Conservation (phyloP, 1,140 invertebrate species). For the Drosophila lacteicornis region DNA sequence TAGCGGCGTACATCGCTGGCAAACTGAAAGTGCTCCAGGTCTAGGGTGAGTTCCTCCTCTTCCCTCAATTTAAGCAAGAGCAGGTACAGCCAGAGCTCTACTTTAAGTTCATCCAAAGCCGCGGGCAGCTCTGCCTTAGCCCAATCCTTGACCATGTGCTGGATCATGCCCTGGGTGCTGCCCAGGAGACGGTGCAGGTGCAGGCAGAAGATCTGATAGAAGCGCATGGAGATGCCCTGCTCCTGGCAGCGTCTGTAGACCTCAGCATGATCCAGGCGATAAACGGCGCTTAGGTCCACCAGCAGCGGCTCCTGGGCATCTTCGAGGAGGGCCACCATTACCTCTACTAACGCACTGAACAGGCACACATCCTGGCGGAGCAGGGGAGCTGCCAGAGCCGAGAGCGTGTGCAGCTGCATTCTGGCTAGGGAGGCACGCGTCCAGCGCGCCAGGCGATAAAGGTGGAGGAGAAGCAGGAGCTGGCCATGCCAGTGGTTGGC, state of each 20-base stretch:
- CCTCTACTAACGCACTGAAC: conserved; percentile 57
- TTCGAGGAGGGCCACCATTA: conserved; percentile 33
- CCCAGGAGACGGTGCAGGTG: conserved; percentile 53
- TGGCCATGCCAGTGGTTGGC: conserved; percentile 44
- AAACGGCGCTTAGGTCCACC: not conserved
- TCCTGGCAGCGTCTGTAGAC: conserved; percentile 25
- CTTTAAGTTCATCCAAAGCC: conserved; percentile 30
- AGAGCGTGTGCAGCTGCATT: conserved; percentile 20
- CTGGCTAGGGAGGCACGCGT: not conserved
- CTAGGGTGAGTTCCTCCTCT: not conserved
- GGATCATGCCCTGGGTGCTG: conserved; percentile 1
- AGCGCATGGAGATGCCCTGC: conserved; percentile 26
- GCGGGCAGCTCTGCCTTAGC: not conserved
- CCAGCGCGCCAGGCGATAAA: conserved; percentile 40
- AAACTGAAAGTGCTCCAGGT: conserved; percentile 59
- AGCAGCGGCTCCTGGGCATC: conserved; percentile 17
- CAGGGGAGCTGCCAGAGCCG: conserved; percentile 1
- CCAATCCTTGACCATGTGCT: conserved; percentile 25
- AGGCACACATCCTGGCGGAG: conserved; percentile 84
- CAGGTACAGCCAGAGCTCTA: conserved; percentile 45
- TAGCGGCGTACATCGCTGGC: conserved; percentile 20
- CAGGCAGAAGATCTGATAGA: conserved; percentile 52
- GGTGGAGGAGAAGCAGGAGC: conserved; percentile 28
- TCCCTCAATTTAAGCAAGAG: conserved; percentile 22
- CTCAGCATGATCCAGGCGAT: conserved; percentile 18